These are phyloP conservation scores for Perca flavescens DNA, from an alignment of 2,113 vertebrate species.

Conservation along the genomic window DNA sequence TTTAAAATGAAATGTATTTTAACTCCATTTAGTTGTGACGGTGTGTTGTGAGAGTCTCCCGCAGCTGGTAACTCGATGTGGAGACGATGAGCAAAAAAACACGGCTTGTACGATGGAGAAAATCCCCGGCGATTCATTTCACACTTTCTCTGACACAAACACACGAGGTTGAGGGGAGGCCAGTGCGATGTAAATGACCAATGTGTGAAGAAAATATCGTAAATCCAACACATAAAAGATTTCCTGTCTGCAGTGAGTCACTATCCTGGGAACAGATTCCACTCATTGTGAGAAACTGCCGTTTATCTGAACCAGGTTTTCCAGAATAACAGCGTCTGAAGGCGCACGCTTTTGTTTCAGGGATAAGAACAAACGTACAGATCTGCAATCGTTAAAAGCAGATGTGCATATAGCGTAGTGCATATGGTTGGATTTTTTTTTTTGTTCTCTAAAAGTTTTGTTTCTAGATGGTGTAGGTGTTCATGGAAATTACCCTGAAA, in stretches of 20 bases:
- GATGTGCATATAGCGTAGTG: neutral
- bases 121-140: conserved; percentile 83
- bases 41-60: conserved; percentile 39
- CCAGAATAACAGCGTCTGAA: neutral
- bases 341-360: neutral
- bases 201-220: conserved; percentile 74
- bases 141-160: conserved; percentile 75
- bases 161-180: conserved; percentile 62
- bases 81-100: conserved; percentile 63
- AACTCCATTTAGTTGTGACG: conserved; percentile 34
- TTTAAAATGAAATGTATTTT: neutral
- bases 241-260: conserved; percentile 77
- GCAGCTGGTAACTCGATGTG: neutral
- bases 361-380: neutral
- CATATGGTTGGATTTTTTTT: too few species aligned
- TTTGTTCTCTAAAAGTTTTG: neutral
- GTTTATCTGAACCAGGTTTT: neutral
- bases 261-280: conserved; percentile 67
- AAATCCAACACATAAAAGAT: conserved; percentile 67
- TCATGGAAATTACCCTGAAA: conserved; percentile 41
- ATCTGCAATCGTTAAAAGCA: neutral
- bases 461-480: conserved; percentile 33
- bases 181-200: conserved; percentile 66
- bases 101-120: conserved; percentile 39
- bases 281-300: conserved; percentile 23